Base-by-base conservation (phyloP, 1,140 invertebrate genomes). In the Lutraria rhynchaena region DNA sequence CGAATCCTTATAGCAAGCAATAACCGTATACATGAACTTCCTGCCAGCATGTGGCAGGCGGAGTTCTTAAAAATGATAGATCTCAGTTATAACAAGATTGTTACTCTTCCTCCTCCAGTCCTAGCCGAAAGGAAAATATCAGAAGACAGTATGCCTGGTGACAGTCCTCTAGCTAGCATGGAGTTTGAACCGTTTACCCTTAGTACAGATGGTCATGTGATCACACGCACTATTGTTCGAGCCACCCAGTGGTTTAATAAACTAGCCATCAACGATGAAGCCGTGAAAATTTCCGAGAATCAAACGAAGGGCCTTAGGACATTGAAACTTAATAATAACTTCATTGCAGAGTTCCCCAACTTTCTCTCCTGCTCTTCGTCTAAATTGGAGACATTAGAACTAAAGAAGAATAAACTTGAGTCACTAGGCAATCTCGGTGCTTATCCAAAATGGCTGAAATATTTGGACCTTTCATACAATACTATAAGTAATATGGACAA, bases 1-100 rank as follows among this genome's bases (percentile, higher is more conserved):
- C 94, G 95, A 27, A 95, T 96, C 4, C 93, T 99, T 83, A 98
- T 99, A 91, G 94, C 98, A 0, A 97, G 97, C 0, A 97, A 98
- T 89, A 99, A 99, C 91, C 97, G 97, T 90, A 92, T 99, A n/a
- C 95, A 96, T 55, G 93, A 94, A 67, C 90, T 99, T 44, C 98
- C 98, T 0, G 94, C 95, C 60, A 95, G 95, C 77, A 93, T 99
- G 91, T 99, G 99, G 99, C 93, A 94, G n/a, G 76, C 87, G 24
- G 58, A 77, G 1, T 76, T 76, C 19, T 71, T 91, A 22, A 77
- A 85, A 76, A 98, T 99, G 91, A 91, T 99, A 15, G 99, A 99
- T 92, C 95, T 96, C 0, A 96, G 97, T 0, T 95, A 98, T 82
- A 99, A 99, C 94, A 93, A 97, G n/a, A 91, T 99, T 1, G 94